A percentile compares a stretch with the other conserved stretches of the same genome.
These are phyloP conservation scores for Lepidurus packardi DNA, from an alignment of 1,140 invertebrate species.

Conservation along the genomic window DNA sequence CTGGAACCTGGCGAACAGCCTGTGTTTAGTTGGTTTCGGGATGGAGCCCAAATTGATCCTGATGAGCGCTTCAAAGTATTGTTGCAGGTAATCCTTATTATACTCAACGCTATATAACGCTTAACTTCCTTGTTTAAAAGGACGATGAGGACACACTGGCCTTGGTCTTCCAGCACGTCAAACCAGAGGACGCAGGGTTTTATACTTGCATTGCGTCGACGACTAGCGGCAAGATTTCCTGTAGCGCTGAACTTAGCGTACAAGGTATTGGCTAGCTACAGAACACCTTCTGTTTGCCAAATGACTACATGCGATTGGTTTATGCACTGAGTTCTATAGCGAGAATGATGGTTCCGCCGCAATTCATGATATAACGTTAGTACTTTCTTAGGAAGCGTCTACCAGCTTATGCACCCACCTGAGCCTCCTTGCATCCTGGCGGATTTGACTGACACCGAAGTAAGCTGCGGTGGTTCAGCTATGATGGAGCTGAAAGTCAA, in stretches of 20 bases:
- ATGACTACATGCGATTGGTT: conserved; percentile 15
- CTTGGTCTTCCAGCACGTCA: conserved; percentile 87
- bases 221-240: conserved; percentile 82
- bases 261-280: conserved; percentile 54
- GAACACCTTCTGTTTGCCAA: conserved; percentile 28
- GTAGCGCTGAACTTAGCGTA: conserved; percentile 85
- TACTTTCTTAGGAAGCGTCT: conserved; percentile 57
- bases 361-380: too few relatives aligned
- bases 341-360: not conserved
- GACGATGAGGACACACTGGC: conserved; percentile 88
- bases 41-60: conserved; percentile 81
- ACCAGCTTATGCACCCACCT: conserved; percentile 72
- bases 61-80: conserved; percentile 90
- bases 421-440: conserved; percentile 65
- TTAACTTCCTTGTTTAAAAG: conserved; percentile 41
- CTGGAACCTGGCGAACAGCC: conserved; percentile 70
- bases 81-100: conserved; percentile 51
- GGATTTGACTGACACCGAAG: conserved; percentile 64
- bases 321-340: not conserved
- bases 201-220: conserved; percentile 94
- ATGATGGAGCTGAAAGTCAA: conserved; percentile 83
- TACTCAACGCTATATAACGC: not conserved
- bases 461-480: conserved; percentile 77
- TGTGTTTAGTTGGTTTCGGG: conserved; percentile 81
- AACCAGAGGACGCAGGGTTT: conserved; percentile 83